A percentile compares a stretch with the other conserved stretches of the same genome.
Conservation (phyloP, 2,113 vertebrate species). For the Nothoprocta perdicaria region DNA sequence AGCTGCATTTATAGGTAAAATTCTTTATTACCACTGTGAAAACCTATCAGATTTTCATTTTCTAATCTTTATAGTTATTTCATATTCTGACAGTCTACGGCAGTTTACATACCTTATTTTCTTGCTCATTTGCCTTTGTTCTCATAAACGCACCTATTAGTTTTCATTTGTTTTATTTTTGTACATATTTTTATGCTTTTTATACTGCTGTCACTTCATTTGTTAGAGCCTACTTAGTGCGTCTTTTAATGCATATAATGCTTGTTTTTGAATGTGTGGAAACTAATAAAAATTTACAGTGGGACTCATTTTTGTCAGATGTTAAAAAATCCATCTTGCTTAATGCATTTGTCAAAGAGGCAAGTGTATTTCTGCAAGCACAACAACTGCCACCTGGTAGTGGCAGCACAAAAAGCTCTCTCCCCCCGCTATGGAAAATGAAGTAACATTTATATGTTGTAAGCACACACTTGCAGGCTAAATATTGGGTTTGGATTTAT, state of each 20-base stretch:
- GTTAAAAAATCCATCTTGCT: not conserved
- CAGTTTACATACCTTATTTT: constrained; percentile 25
- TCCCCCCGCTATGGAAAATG: constrained; percentile 29
- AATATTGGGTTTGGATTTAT: constrained; percentile 51
- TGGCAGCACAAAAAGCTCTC: not conserved
- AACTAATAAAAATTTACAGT: not conserved
- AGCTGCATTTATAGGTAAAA: not conserved
- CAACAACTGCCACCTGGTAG: not conserved
- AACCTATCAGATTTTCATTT: not conserved
- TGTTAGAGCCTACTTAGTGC: not conserved
- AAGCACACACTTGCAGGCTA: not conserved
- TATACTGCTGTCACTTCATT: not conserved
- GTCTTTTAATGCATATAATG: not conserved
- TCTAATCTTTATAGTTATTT: not conserved
- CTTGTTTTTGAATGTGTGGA: not conserved
- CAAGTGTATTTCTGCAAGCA: not conserved
- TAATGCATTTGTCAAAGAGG: not conserved
- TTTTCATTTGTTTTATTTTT: not conserved
- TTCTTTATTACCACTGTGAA: not conserved
- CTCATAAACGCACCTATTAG: not conserved
- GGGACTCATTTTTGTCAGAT: not conserved
- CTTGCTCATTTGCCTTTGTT: not conserved
- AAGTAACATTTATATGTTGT: not conserved
- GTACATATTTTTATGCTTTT: not conserved
- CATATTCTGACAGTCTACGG: not conserved